These are phyloP conservation scores for Pelochelys cantorii DNA, from an alignment of 2,797 vertebrate genomes.

Conservation along the genomic window DNA sequence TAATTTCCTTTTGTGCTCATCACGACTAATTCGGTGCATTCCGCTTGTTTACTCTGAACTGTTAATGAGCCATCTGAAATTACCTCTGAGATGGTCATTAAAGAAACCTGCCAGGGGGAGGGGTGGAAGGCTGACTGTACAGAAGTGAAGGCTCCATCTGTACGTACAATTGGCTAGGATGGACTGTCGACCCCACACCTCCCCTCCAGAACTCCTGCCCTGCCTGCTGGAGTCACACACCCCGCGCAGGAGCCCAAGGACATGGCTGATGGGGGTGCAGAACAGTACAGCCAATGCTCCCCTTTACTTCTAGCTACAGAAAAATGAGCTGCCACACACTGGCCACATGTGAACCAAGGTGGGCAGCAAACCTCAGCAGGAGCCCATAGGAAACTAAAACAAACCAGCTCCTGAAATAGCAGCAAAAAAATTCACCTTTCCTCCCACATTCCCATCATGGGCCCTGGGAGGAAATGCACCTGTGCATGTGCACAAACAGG, in stretches of 20 bases:
- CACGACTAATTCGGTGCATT: conserved; percentile 92
- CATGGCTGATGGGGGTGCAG: background rate
- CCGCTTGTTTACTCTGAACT: conserved; percentile 95
- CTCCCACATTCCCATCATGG: background rate
- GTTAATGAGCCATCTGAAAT: conserved; percentile 97
- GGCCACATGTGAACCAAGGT: background rate
- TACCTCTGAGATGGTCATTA: conserved; percentile 96
- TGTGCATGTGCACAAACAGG: background rate
- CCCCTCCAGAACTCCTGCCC: background rate
- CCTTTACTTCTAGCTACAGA: background rate
- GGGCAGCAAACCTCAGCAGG: background rate
- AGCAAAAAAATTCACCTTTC: background rate
- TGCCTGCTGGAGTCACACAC: background rate
- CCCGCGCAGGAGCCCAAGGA: background rate
- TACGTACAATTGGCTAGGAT: background rate
- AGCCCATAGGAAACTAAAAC: background rate
- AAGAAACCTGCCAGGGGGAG: conserved; percentile 85
- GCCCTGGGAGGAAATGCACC: background rate
- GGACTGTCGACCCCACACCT: background rate
- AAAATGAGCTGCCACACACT: background rate
- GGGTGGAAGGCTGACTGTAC: conserved; percentile 51
- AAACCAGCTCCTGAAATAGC: background rate
- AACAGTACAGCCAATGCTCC: fast-evolving
- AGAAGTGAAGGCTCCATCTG: conserved; percentile 41
- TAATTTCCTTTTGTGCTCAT: conserved; percentile 85